Base-by-base conservation (phyloP, 2,797 vertebrate genomes). In the Urosaurus nigricauda region DNA sequence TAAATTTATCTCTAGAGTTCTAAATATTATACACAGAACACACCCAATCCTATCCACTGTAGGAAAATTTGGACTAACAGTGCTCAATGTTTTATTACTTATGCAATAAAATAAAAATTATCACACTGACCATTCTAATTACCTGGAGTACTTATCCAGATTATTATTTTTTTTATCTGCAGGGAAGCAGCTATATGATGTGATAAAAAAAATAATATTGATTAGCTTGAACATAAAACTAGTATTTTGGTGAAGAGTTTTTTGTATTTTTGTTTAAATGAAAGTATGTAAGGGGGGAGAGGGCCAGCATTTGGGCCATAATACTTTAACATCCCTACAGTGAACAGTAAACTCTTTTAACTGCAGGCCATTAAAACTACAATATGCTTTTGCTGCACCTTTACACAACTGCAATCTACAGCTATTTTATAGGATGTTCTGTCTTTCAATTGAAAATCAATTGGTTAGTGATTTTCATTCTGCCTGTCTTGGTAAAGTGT, bases 151-250 rank as follows among this genome's bases (percentile, higher is more conserved):
- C 53, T 85, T 88, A 73, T 56, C n/a, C 60, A 77, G 77, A 68
- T 56, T 58, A 85, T 32, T 51, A 51, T 51, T 51, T 56, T 53
- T 70, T 91, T 87, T 78, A 87, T 58, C 63, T 90, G 85, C 84
- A 92, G 63, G 88, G 89, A 92, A 92, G 37, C 91, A 88, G 91
- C 79, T 19, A 77, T 83, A 93, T 86, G 21, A 93, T 92, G 71
- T 24, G 51, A 71, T 80, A 82, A 85, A 81, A 85, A 68, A 90
- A 88, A 77, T 26, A 91, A 82, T 92, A 94, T 90, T 92, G 93
- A 93, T 95, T 92, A 88, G 43, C 37, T 60, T 58, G 37, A 87
- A 91, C 77, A 29, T 89, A 92, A 93, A 88, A 89, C 83, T 90
- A 91, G 75, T 81, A 1, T 56, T 81, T 83, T 85, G 91, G 24